A percentile compares a stretch with the other conserved stretches of the same genome.
Conservation (phyloP, 2,888 invertebrate species). For the Trichogramma evanescens region DNA sequence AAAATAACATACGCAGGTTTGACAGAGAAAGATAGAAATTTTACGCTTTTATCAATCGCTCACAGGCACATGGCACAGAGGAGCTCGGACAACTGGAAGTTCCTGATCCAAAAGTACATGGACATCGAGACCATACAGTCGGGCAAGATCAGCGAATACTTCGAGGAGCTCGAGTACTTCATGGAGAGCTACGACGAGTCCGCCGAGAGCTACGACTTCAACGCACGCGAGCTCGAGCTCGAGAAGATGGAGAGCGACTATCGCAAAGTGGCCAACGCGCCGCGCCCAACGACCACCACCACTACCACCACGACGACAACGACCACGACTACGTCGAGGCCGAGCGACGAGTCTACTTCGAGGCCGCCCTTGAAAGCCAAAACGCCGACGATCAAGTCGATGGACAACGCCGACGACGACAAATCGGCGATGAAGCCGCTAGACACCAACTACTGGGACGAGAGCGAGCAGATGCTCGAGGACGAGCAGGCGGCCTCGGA, state of each 20-base stretch:
- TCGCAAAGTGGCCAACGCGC: slow-evolving; percentile 27
- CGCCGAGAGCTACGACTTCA: slow-evolving; percentile 23
- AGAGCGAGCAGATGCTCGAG: background rate
- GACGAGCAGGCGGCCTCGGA: slow-evolving; percentile 8
- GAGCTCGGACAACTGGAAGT: slow-evolving; percentile 33
- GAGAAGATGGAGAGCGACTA: slow-evolving; percentile 30
- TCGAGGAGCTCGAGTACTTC: slow-evolving; percentile 34
- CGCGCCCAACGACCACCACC: slow-evolving; percentile 28
- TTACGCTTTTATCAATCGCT: background rate
- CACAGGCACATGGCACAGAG: slow-evolving; percentile 34
- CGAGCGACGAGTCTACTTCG: background rate
- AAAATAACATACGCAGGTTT: slow-evolving; percentile 1
- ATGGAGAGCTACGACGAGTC: slow-evolving; percentile 25
- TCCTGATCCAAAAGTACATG: slow-evolving; percentile 25
- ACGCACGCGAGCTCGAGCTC: slow-evolving; percentile 29
- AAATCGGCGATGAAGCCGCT: slow-evolving; percentile 1
- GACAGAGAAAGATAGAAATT: background rate
- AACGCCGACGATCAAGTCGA: background rate
- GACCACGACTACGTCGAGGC: slow-evolving; percentile 19
- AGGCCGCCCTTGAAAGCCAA: slow-evolving; percentile 1
- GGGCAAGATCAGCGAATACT: slow-evolving; percentile 30
- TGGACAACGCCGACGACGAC: background rate
- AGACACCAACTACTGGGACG: background rate
- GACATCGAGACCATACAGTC: slow-evolving; percentile 28
- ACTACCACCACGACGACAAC: slow-evolving; percentile 24